Conservation (phyloP, 2,797 vertebrate genomes). For the Natrix natrix region DNA sequence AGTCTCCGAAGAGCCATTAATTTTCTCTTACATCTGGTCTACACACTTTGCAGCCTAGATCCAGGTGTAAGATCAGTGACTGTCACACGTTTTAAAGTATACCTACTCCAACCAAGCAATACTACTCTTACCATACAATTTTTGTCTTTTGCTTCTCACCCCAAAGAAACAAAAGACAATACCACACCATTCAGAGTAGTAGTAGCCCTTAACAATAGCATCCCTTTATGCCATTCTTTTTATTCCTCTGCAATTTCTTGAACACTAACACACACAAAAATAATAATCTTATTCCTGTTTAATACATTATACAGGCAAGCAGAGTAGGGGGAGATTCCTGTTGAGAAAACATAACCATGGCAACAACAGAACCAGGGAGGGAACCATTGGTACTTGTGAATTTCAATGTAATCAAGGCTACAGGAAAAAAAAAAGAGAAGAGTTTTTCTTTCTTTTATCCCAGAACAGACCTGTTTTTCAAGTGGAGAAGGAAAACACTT, state of each 20-base stretch:
- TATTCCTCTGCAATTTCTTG: constrained; percentile 11
- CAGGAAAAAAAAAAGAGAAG: neutral
- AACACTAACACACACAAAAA: neutral
- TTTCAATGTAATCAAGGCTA: constrained; percentile 9
- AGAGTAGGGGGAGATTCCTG: constrained; percentile 5
- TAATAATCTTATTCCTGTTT: constrained; percentile 14
- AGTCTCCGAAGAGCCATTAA: neutral
- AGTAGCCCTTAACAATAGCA: constrained; percentile 6
- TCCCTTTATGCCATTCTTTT: neutral
- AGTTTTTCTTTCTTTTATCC: neutral
- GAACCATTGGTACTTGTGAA: constrained; percentile 2
- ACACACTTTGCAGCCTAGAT: neutral
- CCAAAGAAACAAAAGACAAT: neutral
- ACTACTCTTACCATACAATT: neutral
- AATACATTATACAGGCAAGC: constrained; percentile 10
- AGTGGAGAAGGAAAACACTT: neutral
- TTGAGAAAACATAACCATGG: constrained; percentile 34
- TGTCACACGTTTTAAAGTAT: neutral
- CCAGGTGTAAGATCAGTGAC: neutral
- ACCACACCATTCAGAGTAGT: neutral
- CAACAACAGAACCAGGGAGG: constrained; percentile 13
- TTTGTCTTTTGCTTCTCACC: neutral
- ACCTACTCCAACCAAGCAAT: neutral
- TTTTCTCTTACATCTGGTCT: too few relatives aligned
- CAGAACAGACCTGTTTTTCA: constrained; percentile 3